Conservation (phyloP, 2,888 invertebrate genomes). For the Troides helena region DNA sequence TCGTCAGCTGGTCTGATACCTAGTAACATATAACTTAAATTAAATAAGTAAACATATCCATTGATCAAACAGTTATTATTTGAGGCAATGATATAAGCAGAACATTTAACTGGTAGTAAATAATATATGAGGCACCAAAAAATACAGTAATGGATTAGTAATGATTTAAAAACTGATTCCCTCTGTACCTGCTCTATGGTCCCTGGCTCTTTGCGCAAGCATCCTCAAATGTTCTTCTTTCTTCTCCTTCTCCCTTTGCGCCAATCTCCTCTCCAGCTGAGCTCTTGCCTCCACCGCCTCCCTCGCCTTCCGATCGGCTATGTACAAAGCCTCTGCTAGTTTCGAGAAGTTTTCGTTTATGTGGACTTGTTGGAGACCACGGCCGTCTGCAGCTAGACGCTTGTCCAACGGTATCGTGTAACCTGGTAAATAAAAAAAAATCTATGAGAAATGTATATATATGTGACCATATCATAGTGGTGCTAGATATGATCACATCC, state of each 20-base stretch:
- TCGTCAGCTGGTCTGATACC: slow-evolving; percentile 62
- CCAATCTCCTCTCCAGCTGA: slow-evolving; percentile 96
- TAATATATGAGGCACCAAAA: too few relatives aligned
- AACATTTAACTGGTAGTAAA: too few relatives aligned
- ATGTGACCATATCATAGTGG: too few relatives aligned
- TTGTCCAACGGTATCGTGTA: slow-evolving; percentile 99
- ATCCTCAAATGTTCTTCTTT: slow-evolving; percentile 96
- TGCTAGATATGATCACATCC: too few relatives aligned
- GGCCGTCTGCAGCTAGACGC: slow-evolving; percentile 97
- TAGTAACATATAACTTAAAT: slow-evolving; percentile 36
- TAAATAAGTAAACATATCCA: too few relatives aligned
- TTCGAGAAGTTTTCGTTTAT: slow-evolving; percentile 99
- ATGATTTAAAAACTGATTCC: too few relatives aligned
- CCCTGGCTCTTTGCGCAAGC: slow-evolving; percentile 96
- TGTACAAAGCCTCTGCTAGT: slow-evolving; percentile 97
- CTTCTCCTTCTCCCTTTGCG: slow-evolving; percentile 98
- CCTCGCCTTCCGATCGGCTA: slow-evolving; percentile 96
- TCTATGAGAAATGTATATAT: too few relatives aligned
- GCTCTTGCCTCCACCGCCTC: slow-evolving; percentile 98
- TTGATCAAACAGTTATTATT: too few relatives aligned
- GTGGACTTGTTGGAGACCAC: slow-evolving; percentile 97
- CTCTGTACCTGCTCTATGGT: slow-evolving; percentile 92
- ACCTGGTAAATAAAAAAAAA: slow-evolving; percentile 82
- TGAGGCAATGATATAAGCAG: too few relatives aligned
- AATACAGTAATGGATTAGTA: too few relatives aligned